Evolutionary conservation across 2,888 invertebrate genomes (phyloP), one percentile per base, ranked within the genome.

Genomic region (Tenthredo notha): DNA sequence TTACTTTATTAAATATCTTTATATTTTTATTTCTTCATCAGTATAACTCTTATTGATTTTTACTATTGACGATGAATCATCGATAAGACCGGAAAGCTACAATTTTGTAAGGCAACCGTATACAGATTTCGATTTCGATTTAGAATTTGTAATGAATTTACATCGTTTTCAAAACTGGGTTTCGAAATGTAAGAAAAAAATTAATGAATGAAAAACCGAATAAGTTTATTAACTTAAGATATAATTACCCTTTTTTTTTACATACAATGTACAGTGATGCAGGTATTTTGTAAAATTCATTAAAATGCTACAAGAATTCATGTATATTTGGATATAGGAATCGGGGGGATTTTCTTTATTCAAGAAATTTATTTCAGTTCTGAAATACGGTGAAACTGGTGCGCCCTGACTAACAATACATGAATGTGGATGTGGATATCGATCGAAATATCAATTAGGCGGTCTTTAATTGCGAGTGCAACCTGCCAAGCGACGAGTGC

Each of bases 381-480:
- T 54, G 7, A 54, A 54, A 54, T 25, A 67, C n/a, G 18, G 40
- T 25, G 72, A 25, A 74, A 43, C 43, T 43, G 43, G 21, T 43
- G 43, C 72, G 72, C 43, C 21, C 40, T 12, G 72, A 6, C 40
- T 74, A 43, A 74, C 72, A 74, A 74, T 12, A 61, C 12, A 33
- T 67, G 61, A 12, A 37, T 37, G 67, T 67, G 61, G 25, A 37
- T 37, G 37, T 70, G 15, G 72, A 74, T 77, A 77, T 77, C 77
- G 77, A 77, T 77, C 77, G 54, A 77, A 77, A 77, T 77, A 77
- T 77, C 77, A 77, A 77, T 77, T 77, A 54, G n/a, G 29, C 54
- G 54, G 54, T 77, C 54, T 77, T 77, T 77, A 77, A 77, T 77
- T 77, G 50, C 77, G 54, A 74, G 72, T 74, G 72, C 50, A 77